Evolutionary conservation across 2,113 vertebrate genomes (phyloP).

Genomic region (Proteles cristata): DNA sequence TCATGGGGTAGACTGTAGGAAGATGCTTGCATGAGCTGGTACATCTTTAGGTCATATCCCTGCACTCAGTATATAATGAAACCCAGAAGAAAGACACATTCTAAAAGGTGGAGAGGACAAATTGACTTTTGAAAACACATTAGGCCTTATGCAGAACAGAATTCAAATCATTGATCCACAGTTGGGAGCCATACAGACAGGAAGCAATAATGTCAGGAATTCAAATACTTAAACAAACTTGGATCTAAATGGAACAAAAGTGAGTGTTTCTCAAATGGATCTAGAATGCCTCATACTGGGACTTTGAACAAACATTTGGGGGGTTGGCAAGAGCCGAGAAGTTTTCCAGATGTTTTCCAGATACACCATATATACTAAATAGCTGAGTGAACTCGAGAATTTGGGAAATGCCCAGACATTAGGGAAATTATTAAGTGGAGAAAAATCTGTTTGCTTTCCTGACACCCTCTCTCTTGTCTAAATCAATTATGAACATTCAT

Average conservation of each 20-base stretch:
- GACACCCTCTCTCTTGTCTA: conserved; percentile 42
- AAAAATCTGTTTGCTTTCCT: conserved; percentile 38
- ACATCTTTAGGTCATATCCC: neutral
- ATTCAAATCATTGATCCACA: neutral
- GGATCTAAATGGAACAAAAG: neutral
- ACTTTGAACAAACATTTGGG: neutral
- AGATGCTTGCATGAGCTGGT: neutral
- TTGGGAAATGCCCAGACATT: conserved; percentile 46
- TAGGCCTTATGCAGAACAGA: neutral
- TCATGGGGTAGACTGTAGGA: neutral
- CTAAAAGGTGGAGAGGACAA: neutral
- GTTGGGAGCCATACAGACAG: neutral
- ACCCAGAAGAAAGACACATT: neutral
- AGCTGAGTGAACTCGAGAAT: neutral
- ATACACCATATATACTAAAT: neutral
- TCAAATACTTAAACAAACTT: conserved; percentile 3
- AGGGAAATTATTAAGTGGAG: conserved; percentile 43
- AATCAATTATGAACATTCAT: conserved; percentile 43
- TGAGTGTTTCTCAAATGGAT: neutral
- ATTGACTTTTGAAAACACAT: neutral
- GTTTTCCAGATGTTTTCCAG: conserved; percentile 40
- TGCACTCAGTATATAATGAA: neutral
- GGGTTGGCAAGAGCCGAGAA: neutral
- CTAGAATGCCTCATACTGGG: neutral
- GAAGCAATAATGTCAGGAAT: conserved; percentile 23